Evolutionary conservation across 2,797 vertebrate genomes (phyloP), one percentile per base, ranked within the genome.

Genomic region (Tamandua tetradactyla): DNA sequence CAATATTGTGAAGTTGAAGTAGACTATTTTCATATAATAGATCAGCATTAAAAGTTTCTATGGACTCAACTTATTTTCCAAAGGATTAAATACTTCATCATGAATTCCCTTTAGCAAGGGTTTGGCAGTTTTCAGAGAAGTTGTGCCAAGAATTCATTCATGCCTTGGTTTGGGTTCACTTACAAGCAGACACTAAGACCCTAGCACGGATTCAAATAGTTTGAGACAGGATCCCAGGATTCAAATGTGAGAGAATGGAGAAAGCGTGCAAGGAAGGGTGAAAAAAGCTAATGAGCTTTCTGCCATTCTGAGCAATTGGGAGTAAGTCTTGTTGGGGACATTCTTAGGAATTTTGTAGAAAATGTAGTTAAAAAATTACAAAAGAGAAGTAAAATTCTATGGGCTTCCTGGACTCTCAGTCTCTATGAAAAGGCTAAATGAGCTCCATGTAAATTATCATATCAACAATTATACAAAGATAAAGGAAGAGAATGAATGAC

Each of bases 41-140:
- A n/a, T 92, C 83, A 84, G 66, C 44, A 47, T 10, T 75, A 80
- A 69, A 88, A 55, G 7, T 87, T 87, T 81, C n/a, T 85, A 42
- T 44, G 13, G 32, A 3, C 40, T 47, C 40, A 92, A 61, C 47
- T 84, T 81, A 62, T 81, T 76, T 76, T 37, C 2, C 71, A 89
- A 76, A 89, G 5, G 81, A 81, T 78, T 81, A 55, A 90, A 69
- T 75, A 75, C 3, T 92, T 76, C 12, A 57, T 89, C 17, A 8
- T 55, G 8, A 17, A 55, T 80, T 0, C 32, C 17, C 5, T 5
- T 82, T 61, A 49, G 55, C 80, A 35, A 66, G n/a, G 1, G 7
- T 72, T 55, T 62, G 25, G 20, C 42, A 85, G n/a, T 82, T 87
- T 87, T 87, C 44, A 89, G 62, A 91, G 30, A 40, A 68, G 44